These are phyloP conservation scores for Dastarcus helophoroides DNA, from an alignment of 2,888 invertebrate species.

Conservation along the genomic window DNA sequence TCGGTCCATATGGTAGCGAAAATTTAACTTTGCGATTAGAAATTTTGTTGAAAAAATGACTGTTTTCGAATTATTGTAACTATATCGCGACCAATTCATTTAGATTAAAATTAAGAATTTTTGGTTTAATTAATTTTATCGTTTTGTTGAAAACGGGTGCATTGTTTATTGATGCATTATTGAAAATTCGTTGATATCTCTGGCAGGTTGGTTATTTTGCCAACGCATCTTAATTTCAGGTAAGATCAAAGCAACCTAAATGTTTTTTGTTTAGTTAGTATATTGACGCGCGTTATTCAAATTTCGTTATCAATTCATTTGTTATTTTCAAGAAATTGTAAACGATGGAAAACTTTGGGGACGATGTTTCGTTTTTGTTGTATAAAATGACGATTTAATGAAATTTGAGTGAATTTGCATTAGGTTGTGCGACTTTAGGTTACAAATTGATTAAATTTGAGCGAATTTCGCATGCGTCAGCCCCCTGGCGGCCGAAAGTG, in stretches of 20 bases:
- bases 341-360: not conserved
- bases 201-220: too few relatives aligned
- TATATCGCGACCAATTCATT: too few relatives aligned
- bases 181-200: too few relatives aligned
- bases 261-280: conserved; percentile 20
- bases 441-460: conserved; percentile 7
- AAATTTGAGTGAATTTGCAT: not conserved
- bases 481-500: conserved; percentile 27
- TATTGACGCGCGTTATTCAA: not conserved
- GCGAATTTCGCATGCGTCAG: conserved; percentile 21
- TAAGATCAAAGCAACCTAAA: conserved; percentile 16
- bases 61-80: too few relatives aligned
- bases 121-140: too few relatives aligned
- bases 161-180: too few relatives aligned
- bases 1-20: too few relatives aligned
- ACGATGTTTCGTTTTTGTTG: not conserved
- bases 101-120: too few relatives aligned
- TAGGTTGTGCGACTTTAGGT: not conserved
- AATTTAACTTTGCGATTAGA: too few relatives aligned
- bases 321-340: not conserved
- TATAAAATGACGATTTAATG: not conserved
- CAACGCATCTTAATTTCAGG: too few relatives aligned
- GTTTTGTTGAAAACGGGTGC: too few relatives aligned
- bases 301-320: not conserved
- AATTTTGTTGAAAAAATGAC: too few relatives aligned